Evolutionary conservation across 2,797 vertebrate genomes (phyloP), one percentile per base, ranked within the genome.

Genomic region (Streptopelia turtur): DNA sequence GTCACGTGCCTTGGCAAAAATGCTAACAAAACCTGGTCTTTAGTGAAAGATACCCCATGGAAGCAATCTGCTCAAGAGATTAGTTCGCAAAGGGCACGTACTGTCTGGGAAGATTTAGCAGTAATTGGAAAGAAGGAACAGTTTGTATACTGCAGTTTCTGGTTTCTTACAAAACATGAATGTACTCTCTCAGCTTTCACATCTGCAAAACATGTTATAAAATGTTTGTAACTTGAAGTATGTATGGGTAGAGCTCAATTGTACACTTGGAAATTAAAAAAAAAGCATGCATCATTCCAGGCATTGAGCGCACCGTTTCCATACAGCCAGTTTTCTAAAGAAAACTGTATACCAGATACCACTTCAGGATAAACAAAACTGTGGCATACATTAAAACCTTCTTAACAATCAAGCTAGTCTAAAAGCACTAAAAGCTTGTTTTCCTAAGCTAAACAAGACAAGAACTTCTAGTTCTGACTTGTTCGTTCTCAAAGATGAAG

Each of bases 391-490:
- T 91, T 56, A 77, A 94, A 95, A 91, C 30, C 52, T 52, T 63
- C 55, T 74, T 53, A 93, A 87, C 84, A 95, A 91, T 83, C 56
- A 91, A 76, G 61, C 31, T 60, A n/a, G 49, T 71, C 68, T 60
- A 24, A 70, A 89, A 87, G 78, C 68, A 77, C 84, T 79, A 59
- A 65, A 80, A 87, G 56, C 21, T 94, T 94, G 78, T 83, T 94
- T 91, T 83, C 82, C 82, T 95, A 89, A 89, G 68, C 60, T 83
- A 57, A 89, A 83, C 33, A 83, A 63, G 80, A 65, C 86, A 71
- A 94, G 81, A 93, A 91, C 64, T 64, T 91, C 93, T 93, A 0
- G 61, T 96, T 80, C 82, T 68, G 87, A 85, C 79, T 94, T 95
- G 89, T 23, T 94, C 21, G 10, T 64, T 93, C 89, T 82, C 85